Percentiles rank a stretch among this genome's conserved stretches.
Evolutionary conservation across 2,797 vertebrate genomes (phyloP).

Genomic region (Mus caroli): DNA sequence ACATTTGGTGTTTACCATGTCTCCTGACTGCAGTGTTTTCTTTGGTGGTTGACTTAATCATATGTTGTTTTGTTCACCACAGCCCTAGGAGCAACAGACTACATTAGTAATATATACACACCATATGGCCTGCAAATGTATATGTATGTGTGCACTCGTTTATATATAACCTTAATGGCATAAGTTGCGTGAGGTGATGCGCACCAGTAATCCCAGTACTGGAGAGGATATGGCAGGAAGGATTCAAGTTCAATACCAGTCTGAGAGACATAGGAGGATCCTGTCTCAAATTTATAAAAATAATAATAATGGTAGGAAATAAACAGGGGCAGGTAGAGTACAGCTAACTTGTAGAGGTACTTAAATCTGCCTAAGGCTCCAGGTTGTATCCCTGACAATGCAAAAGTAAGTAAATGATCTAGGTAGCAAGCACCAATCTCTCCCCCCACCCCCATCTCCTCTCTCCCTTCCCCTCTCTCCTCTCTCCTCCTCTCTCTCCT

Average conservation of each 20-base stretch:
- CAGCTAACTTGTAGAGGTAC: too few species aligned
- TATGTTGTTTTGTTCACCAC: not conserved
- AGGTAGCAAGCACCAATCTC: not conserved
- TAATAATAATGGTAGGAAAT: not conserved
- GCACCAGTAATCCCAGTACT: not conserved
- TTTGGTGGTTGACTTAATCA: not conserved
- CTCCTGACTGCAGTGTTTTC: not conserved
- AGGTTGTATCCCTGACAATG: not conserved
- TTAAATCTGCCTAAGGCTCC: not conserved
- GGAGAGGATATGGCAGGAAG: not conserved
- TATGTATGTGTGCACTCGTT: not conserved
- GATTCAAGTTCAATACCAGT: not conserved
- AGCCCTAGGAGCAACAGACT: slow-evolving; percentile 26
- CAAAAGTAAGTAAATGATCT: not conserved
- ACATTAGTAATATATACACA: not conserved
- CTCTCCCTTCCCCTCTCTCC: too few species aligned
- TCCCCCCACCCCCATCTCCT: too few species aligned
- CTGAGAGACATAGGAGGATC: not conserved
- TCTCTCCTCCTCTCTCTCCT: too few species aligned
- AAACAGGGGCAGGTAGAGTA: not conserved
- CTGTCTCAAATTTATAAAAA: not conserved
- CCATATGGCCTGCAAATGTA: not conserved
- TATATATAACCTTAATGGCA: not conserved
- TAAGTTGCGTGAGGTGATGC: not conserved
- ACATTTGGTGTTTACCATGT: not conserved